phyloP scores from a whole-genome alignment of 2,113 vertebrate species.

The Mustela lutreola region DNA sequence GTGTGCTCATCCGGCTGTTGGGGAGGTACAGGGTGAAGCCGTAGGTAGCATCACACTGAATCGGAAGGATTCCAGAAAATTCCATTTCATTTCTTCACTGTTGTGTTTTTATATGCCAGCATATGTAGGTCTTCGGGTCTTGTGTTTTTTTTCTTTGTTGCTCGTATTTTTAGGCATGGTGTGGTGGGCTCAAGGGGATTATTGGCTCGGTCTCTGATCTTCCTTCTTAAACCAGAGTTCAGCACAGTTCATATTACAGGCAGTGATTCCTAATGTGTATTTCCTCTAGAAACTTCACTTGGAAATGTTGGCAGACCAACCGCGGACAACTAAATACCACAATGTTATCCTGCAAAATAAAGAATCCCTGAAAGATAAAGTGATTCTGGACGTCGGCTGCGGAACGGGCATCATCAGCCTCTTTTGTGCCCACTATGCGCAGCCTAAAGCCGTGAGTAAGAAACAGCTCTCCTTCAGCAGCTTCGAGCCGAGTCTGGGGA shows the following conservation, averaged over 20 bases:
- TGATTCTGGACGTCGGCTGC: slow-evolving; percentile 91
- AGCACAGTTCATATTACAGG: fast-evolving
- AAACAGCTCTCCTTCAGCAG: neutral
- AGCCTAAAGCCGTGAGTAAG: slow-evolving; percentile 86
- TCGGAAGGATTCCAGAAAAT: neutral
- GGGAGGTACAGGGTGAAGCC: neutral
- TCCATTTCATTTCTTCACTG: neutral
- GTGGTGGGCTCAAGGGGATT: fast-evolving
- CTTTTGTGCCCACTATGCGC: slow-evolving; percentile 89
- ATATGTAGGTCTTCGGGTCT: neutral
- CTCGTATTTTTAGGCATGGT: neutral
- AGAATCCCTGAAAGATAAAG: slow-evolving; percentile 86
- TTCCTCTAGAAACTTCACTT: slow-evolving; percentile 89
- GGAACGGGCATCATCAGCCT: slow-evolving; percentile 92
- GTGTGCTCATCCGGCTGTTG: neutral
- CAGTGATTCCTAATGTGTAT: neutral
- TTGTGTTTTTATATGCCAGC: neutral
- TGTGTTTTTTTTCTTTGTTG: neutral
- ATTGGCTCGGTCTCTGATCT: neutral
- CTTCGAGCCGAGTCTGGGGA: neutral
- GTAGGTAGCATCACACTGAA: neutral
- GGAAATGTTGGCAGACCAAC: slow-evolving; percentile 91
- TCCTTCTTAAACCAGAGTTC: neutral
- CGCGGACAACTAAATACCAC: slow-evolving; percentile 89
- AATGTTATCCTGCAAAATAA: slow-evolving; percentile 88